These are phyloP conservation scores for Bombyx huttoni DNA, from an alignment of 2,888 invertebrate genomes.

Conservation along the genomic window DNA sequence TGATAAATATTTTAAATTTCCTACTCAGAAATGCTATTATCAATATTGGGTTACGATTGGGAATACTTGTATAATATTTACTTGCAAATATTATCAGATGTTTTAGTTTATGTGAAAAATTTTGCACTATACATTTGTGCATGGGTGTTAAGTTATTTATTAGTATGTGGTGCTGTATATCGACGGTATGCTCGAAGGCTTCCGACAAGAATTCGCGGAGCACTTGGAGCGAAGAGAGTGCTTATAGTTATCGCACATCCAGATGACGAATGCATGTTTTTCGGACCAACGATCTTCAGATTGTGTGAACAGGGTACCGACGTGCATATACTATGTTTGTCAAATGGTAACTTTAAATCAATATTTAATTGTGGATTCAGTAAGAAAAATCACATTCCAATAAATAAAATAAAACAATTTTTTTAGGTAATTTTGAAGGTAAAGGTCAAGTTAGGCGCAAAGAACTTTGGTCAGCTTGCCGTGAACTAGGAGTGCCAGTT, in stretches of 20 bases:
- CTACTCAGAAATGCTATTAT: constrained; percentile 55
- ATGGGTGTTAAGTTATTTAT: constrained; percentile 68
- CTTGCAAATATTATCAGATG: constrained; percentile 42
- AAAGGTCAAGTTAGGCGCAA: constrained; percentile 75
- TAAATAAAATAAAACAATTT: too few species aligned
- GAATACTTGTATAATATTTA: constrained; percentile 47
- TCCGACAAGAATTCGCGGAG: constrained; percentile 59
- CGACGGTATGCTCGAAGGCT: constrained; percentile 64
- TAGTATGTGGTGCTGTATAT: constrained; percentile 62
- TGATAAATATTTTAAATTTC: constrained; percentile 7
- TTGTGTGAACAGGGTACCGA: constrained; percentile 76
- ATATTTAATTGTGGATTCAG: background rate
- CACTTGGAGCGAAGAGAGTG: constrained; percentile 73
- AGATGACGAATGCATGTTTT: constrained; percentile 99
- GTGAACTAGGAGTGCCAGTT: constrained; percentile 82
- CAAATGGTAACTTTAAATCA: constrained; percentile 75
- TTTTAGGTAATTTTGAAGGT: constrained; percentile 77
- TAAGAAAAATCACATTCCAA: too few species aligned
- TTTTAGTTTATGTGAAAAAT: constrained; percentile 47
- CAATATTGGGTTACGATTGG: constrained; percentile 28
- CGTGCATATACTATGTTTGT: constrained; percentile 87
- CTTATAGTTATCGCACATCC: constrained; percentile 94
- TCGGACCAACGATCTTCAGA: constrained; percentile 89
- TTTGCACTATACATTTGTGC: constrained; percentile 60
- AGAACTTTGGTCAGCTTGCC: constrained; percentile 88